A percentile compares a stretch with the other conserved stretches of the same genome.
Conservation (phyloP, 2,888 invertebrate species). For the Cosmia pyralina region DNA sequence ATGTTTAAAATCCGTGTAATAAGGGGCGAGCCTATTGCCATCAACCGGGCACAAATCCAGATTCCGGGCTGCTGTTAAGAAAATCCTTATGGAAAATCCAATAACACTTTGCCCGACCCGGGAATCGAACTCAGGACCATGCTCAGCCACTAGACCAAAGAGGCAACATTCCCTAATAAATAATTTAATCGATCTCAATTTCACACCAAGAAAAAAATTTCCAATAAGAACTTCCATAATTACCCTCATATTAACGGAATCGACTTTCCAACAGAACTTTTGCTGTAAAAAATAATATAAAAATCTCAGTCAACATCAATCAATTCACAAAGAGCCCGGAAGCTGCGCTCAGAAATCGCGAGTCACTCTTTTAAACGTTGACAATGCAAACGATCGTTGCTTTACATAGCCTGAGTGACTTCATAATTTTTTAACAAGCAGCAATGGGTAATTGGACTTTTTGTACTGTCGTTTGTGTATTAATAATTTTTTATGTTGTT, state of each 20-base stretch:
- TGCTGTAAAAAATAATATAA: constrained; percentile 42
- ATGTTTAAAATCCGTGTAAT: no score
- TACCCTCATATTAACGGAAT: constrained; percentile 27
- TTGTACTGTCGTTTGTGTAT: constrained; percentile 30
- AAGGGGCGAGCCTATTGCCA: no score
- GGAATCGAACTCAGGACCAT: no score
- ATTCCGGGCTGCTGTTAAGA: no score
- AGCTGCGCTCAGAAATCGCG: constrained; percentile 49
- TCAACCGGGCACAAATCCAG: no score
- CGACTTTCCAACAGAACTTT: constrained; percentile 32
- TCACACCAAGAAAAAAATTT: not conserved
- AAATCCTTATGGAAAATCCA: no score
- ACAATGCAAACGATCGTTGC: constrained; percentile 58
- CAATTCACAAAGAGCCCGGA: constrained; percentile 55
- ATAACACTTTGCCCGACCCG: no score
- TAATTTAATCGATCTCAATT: no score
- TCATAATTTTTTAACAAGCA: constrained; percentile 64
- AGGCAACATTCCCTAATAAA: no score
- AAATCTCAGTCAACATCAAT: constrained; percentile 64
- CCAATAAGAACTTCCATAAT: constrained; percentile 4
- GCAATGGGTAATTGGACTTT: constrained; percentile 57
- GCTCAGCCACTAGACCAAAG: no score
- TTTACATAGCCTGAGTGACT: constrained; percentile 62
- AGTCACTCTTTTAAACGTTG: constrained; percentile 60
- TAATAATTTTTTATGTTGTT: constrained; percentile 13